These are phyloP conservation scores for Achatina immaculata DNA, from an alignment of 1,140 invertebrate genomes.

Conservation along the genomic window DNA sequence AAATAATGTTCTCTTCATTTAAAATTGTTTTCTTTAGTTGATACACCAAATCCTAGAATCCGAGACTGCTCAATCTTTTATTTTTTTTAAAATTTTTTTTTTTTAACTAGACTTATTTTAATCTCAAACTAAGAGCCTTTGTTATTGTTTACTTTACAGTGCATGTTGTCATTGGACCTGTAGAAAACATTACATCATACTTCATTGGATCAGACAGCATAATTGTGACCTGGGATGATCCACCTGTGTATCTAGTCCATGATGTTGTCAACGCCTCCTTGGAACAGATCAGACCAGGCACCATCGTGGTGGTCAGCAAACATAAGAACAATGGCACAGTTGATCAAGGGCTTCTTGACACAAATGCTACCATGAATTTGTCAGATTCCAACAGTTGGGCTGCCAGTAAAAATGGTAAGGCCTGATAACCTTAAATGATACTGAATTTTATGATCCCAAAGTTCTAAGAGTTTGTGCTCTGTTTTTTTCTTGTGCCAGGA, in stretches of 20 bases:
- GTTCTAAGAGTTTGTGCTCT: too few species aligned
- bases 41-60: too few species aligned
- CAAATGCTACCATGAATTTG: background rate
- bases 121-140: too few species aligned
- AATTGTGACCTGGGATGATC: slow-evolving; percentile 25
- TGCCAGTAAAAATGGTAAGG: background rate
- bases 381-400: background rate
- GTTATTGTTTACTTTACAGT: background rate
- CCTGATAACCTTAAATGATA: too few species aligned
- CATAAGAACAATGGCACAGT: background rate
- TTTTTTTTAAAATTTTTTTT: too few species aligned
- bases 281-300: background rate
- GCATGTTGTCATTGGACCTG: slow-evolving; percentile 25
- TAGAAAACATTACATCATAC: slow-evolving; percentile 31
- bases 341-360: background rate
- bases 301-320: background rate
- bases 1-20: too few species aligned
- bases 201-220: slow-evolving; percentile 1
- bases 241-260: slow-evolving; percentile 7
- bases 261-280: slow-evolving; percentile 23
- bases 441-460: too few species aligned
- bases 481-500: too few species aligned
- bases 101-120: too few species aligned
- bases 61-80: too few species aligned
- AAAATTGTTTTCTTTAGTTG: too few species aligned